Evolutionary conservation across 2,888 invertebrate genomes (phyloP), one percentile per base, ranked within the genome.

Genomic region (Taphrorychus bicolor): DNA sequence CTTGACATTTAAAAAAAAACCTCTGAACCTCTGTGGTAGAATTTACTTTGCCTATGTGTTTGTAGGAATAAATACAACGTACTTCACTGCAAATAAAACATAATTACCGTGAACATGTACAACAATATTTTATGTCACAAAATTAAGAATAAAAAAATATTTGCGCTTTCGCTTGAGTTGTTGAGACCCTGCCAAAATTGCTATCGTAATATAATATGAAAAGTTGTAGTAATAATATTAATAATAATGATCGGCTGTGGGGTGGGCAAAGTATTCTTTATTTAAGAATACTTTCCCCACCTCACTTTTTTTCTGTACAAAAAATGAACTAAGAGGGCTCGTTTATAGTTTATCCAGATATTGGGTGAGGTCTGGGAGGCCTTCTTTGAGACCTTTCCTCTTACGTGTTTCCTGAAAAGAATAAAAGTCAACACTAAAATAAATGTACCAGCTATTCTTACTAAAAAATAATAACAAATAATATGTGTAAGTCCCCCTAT

Each of bases 291-390:
- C 11, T 32, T 32, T 32, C 9, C 3, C 7, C 7, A 32, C 11
- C 9, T 32, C 9, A 3, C 32, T 32, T 17, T 59, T 78, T 79
- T 77, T 81, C 79, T 82, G 80, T 82, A 82, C 81, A 82, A 77
- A 79, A 63, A 53, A 61, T 60, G 23, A 48, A 80, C 77, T 78
- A 79, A 80, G 77, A n/a, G 70, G 69, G 65, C 69, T 54, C 57
- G 74, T 80, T 96, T 98, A 99, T 92, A 99, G 88, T 87, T 99
- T 99, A 89, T 99, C 99, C 86, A 98, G 87, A 85, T 96, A 99
- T 87, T 94, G 92, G 81, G 91, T 85, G 81, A 99, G 87, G 82
- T 95, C 94, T 79, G 99, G 99, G 76, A 99, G 89, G 83, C 95
- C 95, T 82, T 98, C 98, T 86, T 98, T 98, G 82, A 99, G 88